A percentile compares a stretch with the other conserved stretches of the same genome.
These are phyloP conservation scores for Psittacara wagleri DNA, from an alignment of 2,113 vertebrate genomes.

Conservation along the genomic window DNA sequence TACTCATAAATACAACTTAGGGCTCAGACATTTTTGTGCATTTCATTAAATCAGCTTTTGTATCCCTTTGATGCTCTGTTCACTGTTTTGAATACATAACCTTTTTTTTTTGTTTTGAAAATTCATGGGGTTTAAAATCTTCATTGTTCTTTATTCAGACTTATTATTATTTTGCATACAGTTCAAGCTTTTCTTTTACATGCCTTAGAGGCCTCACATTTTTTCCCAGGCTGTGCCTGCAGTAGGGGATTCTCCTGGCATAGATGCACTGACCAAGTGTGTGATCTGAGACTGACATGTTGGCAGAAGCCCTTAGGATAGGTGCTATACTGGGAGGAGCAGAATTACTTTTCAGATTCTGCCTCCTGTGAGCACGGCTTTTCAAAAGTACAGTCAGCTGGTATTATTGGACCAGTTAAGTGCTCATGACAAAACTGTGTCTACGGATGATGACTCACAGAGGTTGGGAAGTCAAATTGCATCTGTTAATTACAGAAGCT, in stretches of 20 bases:
- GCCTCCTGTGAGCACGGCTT: neutral
- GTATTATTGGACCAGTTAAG: neutral
- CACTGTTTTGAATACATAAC: neutral
- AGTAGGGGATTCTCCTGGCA: neutral
- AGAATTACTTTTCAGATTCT: neutral
- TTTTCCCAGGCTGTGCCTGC: neutral
- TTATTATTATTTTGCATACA: neutral
- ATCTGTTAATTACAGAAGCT: neutral
- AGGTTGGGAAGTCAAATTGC: neutral
- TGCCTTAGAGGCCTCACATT: neutral
- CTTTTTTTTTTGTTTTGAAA: neutral
- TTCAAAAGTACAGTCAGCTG: neutral
- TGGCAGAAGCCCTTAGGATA: constrained; percentile 24
- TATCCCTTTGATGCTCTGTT: neutral
- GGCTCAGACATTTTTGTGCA: neutral
- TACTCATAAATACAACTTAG: neutral
- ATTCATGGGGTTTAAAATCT: neutral
- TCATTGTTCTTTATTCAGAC: neutral
- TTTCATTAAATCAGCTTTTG: neutral
- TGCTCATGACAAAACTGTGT: neutral
- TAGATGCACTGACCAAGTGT: neutral
- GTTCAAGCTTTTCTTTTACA: neutral
- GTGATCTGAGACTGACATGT: neutral
- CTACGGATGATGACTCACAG: neutral
- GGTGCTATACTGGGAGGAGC: constrained; percentile 2